A percentile compares a stretch with the other conserved stretches of the same genome.
These are phyloP conservation scores for Catocala nupta DNA, from an alignment of 2,888 invertebrate species.

Conservation along the genomic window DNA sequence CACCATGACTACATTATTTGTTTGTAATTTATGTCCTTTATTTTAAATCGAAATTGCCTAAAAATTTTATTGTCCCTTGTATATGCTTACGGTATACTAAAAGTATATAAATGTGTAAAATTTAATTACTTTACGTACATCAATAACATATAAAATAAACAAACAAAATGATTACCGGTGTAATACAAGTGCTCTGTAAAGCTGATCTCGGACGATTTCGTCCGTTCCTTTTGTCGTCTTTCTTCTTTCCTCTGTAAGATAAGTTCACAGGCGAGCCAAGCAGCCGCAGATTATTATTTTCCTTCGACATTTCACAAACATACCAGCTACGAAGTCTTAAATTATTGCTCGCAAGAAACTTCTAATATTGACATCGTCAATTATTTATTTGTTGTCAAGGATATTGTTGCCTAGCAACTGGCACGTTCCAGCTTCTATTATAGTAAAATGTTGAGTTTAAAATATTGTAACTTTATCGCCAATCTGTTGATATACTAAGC, in stretches of 20 bases:
- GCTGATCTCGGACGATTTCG: constrained; percentile 80
- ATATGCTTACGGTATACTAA: too few species aligned
- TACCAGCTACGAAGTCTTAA: constrained; percentile 45
- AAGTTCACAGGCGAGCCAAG: constrained; percentile 82
- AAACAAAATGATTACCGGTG: constrained; percentile 63
- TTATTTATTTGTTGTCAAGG: constrained; percentile 60
- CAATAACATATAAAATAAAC: background rate
- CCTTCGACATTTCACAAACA: constrained; percentile 81
- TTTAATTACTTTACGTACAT: background rate
- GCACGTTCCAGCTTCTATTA: background rate
- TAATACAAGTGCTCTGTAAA: constrained; percentile 72
- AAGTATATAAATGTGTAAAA: background rate
- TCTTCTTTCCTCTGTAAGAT: constrained; percentile 77
- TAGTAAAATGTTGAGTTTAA: too few species aligned
- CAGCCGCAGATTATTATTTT: constrained; percentile 77
- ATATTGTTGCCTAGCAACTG: constrained; percentile 66
- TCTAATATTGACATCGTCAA: constrained; percentile 12
- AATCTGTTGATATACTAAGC: too few species aligned
- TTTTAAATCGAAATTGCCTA: too few species aligned
- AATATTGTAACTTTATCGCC: too few species aligned
- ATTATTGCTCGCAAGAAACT: constrained; percentile 13
- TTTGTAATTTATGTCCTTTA: constrained; percentile 5
- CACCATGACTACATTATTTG: constrained; percentile 25
- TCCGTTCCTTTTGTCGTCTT: constrained; percentile 75
- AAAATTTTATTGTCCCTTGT: too few species aligned